These are phyloP conservation scores for Epinephelus fuscoguttatus DNA, from an alignment of 2,113 vertebrate species.

Conservation along the genomic window DNA sequence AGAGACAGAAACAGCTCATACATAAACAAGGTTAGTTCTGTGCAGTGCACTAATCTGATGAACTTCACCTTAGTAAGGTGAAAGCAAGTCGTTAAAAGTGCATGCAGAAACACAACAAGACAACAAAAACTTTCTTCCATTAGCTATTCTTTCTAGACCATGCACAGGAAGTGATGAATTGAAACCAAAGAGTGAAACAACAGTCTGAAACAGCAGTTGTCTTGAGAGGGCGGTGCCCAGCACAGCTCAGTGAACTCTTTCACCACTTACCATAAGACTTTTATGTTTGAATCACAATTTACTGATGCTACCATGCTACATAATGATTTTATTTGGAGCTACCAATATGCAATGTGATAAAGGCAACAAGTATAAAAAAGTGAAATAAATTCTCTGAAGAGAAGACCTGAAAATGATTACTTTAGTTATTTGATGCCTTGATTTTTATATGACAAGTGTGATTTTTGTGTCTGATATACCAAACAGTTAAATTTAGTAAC, in stretches of 20 bases:
- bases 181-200: not conserved
- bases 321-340: not conserved
- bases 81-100: not conserved
- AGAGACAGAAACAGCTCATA: not conserved
- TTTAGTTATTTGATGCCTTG: not conserved
- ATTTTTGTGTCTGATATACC: not conserved
- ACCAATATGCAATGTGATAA: too few species aligned
- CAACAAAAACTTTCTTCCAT: not conserved
- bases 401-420: not conserved
- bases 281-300: not conserved
- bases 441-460: not conserved
- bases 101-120: not conserved
- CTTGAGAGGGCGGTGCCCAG: not conserved
- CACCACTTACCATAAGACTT: not conserved
- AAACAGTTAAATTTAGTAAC: not conserved
- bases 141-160: not conserved
- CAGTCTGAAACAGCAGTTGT: not conserved
- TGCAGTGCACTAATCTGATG: not conserved
- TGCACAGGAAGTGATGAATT: constrained; percentile 11
- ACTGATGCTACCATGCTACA: not conserved
- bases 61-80: not conserved
- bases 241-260: not conserved
- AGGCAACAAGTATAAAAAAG: not conserved
- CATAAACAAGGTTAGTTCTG: not conserved
- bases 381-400: not conserved